Percentiles rank a stretch among this genome's conserved stretches.
Evolutionary conservation across 1,140 invertebrate species (phyloP).

Genomic region (Hetaerina americana): DNA sequence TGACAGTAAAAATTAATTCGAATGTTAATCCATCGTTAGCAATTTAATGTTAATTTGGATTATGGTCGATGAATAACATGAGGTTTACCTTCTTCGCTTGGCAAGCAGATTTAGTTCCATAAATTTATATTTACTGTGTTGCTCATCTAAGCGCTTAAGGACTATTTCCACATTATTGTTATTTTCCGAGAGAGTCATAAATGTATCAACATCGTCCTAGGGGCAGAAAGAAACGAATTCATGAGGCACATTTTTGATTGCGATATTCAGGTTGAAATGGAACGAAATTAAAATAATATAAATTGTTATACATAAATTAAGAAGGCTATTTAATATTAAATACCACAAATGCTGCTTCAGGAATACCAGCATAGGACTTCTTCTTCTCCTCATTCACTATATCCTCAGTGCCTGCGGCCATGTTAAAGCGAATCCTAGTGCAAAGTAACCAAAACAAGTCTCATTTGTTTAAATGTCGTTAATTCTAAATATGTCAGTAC

Average conservation of each 20-base stretch:
- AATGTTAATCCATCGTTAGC: not conserved
- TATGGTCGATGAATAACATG: not conserved
- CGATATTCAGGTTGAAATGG: too few relatives aligned
- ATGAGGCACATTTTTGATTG: conserved; percentile 1
- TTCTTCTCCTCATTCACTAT: conserved; percentile 34
- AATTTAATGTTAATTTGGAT: not conserved
- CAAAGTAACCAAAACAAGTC: too few relatives aligned
- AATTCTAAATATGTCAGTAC: too few relatives aligned
- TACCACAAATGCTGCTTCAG: conserved; percentile 68
- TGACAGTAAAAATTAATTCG: conserved; percentile 4
- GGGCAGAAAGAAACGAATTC: conserved; percentile 22
- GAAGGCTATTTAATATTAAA: conserved; percentile 21
- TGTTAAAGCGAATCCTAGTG: too few relatives aligned
- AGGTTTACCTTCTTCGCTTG: conserved; percentile 57
- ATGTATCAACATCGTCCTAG: conserved; percentile 91
- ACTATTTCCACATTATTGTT: conserved; percentile 68
- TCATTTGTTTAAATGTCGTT: too few relatives aligned
- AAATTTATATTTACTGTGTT: conserved; percentile 91
- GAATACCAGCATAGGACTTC: conserved; percentile 65
- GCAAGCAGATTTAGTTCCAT: conserved; percentile 84
- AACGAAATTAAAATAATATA: too few relatives aligned
- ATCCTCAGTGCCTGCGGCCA: conserved; percentile 14
- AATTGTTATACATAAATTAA: not conserved
- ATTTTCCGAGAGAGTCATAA: conserved; percentile 73
- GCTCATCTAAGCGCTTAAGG: conserved; percentile 73